These are phyloP conservation scores for Agrilus mali DNA, from an alignment of 2,888 invertebrate genomes.

Conservation along the genomic window DNA sequence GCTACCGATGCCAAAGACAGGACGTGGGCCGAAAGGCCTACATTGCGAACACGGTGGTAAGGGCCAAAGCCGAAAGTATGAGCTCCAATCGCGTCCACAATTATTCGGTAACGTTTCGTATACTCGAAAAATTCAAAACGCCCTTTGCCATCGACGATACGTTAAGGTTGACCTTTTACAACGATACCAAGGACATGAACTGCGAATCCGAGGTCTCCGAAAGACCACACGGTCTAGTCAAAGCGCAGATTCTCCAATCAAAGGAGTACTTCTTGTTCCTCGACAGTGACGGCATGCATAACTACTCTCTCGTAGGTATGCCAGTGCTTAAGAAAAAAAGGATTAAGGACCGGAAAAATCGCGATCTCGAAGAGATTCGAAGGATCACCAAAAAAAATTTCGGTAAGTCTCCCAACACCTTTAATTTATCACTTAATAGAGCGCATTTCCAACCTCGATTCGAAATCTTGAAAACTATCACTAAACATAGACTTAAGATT, in stretches of 20 bases:
- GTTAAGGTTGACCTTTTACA: constrained; percentile 40
- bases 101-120: constrained; percentile 54
- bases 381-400: constrained; percentile 24
- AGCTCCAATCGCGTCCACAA: constrained; percentile 42
- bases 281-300: constrained; percentile 42
- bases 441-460: no score
- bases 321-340: constrained; percentile 33
- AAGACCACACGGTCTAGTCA: constrained; percentile 33
- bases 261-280: constrained; percentile 48
- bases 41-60: constrained; percentile 52
- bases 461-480: no score
- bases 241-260: constrained; percentile 42
- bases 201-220: constrained; percentile 24
- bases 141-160: constrained; percentile 31
- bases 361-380: constrained; percentile 19
- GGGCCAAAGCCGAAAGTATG: constrained; percentile 51
- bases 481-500: no score
- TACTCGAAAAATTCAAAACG: constrained; percentile 49
- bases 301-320: constrained; percentile 42
- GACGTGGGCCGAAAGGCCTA: constrained; percentile 53
- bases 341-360: constrained; percentile 19
- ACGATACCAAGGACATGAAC: constrained; percentile 25
- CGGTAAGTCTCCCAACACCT: constrained; percentile 21
- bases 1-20: constrained; percentile 44
- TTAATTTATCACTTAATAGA: no score